phyloP scores from a whole-genome alignment of 2,113 vertebrate species.

The Myotis davidii region DNA sequence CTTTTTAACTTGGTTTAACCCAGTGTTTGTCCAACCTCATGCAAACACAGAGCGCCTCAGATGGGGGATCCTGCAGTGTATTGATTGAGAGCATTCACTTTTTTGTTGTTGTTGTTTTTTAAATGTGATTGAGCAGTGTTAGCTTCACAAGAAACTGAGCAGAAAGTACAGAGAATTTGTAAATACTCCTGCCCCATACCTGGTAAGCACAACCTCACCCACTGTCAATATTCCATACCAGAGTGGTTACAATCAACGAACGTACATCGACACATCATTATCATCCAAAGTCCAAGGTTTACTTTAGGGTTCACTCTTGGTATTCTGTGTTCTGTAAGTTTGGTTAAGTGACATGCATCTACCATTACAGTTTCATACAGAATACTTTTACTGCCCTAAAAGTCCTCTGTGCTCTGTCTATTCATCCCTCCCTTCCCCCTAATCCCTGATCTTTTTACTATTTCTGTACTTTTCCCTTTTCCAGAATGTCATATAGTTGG shows the following conservation, averaged over 20 bases:
- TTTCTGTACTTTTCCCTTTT: not conserved
- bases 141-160: not conserved
- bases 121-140: not conserved
- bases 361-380: not conserved
- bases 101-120: not conserved
- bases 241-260: not conserved
- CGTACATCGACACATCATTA: not conserved
- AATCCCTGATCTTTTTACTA: not conserved
- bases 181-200: rapidly evolving
- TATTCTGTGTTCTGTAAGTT: not conserved
- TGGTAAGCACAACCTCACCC: rapidly evolving
- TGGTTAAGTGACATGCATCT: not conserved
- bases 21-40: not conserved
- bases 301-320: not conserved
- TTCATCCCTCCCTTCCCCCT: not conserved
- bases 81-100: not conserved
- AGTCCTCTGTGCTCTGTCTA: not conserved
- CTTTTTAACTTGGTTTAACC: not conserved
- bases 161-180: not conserved
- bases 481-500: not conserved
- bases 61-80: not conserved
- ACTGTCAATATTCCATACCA: not conserved
- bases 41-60: not conserved
- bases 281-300: not conserved
- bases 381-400: not conserved